Base-by-base conservation (phyloP, 2,888 invertebrate species). In the Nemotelus pantherinus region DNA sequence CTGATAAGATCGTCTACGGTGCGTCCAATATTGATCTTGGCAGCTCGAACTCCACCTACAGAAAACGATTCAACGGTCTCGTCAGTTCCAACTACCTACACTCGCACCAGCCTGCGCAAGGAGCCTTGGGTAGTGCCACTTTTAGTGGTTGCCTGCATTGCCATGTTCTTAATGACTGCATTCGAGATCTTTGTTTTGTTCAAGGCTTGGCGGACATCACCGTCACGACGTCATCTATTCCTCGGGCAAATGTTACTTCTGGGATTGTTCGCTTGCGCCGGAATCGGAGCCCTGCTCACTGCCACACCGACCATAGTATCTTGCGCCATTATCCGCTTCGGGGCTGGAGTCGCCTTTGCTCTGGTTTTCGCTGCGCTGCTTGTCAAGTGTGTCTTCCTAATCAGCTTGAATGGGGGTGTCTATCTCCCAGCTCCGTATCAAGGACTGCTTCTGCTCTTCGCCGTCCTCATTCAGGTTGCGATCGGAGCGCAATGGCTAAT, bases 371-470 rank as follows among this genome's bases (percentile, higher is more conserved):
- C 96, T 58, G 94, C 97, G 0, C 90, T 98, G 71, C 90, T 98
- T 82, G 97, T 97, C 81, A 97, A 98, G 88, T 95, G 96, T 87
- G 95, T 97, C 82, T 97, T 97, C 86, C 90, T 97, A 79, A 92
- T 97, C 82, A 96, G 96, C 84, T 91, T 97, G 80, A 96, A 97
- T 87, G 93, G 94, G 76, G 96, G 95, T 80, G 95, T 96, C 71
- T 97, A 97, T 85, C 89, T 97, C 77, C 96, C 96, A 76, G 96
- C 97, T 5, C 94, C 95, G 10, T 97, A 97, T 87, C 97, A 97
- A 88, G 94, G 93, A 80, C 90, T 97, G 47, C 90, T 98, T 82
- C 89, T 97, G 81, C 91, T 96, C 83, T 97, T 97, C 86, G 95
- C 96, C 45, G 94, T 97, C 79, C 92, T 95, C 85, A 96, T 97